Percentiles rank a stretch among this genome's conserved stretches.
phyloP scores from a whole-genome alignment of 2,888 invertebrate species.

The Emmelina monodactyla region DNA sequence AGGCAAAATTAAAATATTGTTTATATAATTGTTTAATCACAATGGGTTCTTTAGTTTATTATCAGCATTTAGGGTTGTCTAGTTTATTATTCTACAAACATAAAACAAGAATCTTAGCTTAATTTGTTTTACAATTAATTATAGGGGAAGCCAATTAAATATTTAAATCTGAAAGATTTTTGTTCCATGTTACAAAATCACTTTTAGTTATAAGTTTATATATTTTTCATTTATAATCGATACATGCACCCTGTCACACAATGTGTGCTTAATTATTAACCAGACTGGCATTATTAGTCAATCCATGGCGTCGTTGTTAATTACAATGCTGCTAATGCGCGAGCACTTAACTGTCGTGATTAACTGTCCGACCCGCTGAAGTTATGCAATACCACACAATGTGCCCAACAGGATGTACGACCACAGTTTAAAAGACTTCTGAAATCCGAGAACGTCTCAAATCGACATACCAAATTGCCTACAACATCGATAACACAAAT shows the following conservation, averaged over 20 bases:
- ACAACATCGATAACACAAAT: neutral
- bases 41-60: too few relatives aligned
- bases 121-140: too few relatives aligned
- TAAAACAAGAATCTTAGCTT: too few relatives aligned
- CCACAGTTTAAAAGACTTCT: slow-evolving; percentile 25
- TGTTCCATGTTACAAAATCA: slow-evolving; percentile 2
- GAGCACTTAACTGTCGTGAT: neutral
- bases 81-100: too few relatives aligned
- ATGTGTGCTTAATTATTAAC: slow-evolving; percentile 27
- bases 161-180: too few relatives aligned
- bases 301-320: neutral
- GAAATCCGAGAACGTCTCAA: neutral
- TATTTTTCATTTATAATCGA: slow-evolving; percentile 20
- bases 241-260: slow-evolving; percentile 65
- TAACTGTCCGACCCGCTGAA: slow-evolving; percentile 5
- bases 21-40: too few relatives aligned
- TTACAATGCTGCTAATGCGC: slow-evolving; percentile 21
- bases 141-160: too few relatives aligned
- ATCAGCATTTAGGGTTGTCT: too few relatives aligned
- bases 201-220: slow-evolving; percentile 2
- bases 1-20: too few relatives aligned
- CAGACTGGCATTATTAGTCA: neutral
- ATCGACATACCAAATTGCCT: slow-evolving; percentile 22
- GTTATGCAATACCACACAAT: slow-evolving; percentile 50
- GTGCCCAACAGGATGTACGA: slow-evolving; percentile 61